phyloP scores from a whole-genome alignment of 2,888 invertebrate genomes.

The Drosophila mercatorum region DNA sequence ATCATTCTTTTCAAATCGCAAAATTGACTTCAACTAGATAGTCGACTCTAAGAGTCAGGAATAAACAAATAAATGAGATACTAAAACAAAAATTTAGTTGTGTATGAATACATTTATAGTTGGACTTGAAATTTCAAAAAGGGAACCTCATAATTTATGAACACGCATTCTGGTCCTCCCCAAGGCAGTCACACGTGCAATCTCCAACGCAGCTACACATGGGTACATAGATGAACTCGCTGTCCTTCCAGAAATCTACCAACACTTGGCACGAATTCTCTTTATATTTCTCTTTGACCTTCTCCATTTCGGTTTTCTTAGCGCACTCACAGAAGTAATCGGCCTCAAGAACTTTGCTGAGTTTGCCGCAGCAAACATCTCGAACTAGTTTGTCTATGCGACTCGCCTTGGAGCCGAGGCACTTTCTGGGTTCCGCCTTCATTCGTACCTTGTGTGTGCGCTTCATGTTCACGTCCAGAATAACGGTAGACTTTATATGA shows the following conservation, averaged over 20 bases:
- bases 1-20: too few species aligned
- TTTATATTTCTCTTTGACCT: conserved; percentile 16
- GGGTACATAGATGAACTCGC: conserved; percentile 63
- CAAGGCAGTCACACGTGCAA: conserved; percentile 39
- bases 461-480: conserved; percentile 52
- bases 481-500: conserved; percentile 29
- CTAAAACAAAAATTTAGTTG: too few species aligned
- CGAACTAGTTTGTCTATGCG: conserved; percentile 34
- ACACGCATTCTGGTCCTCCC: background rate
- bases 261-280: conserved; percentile 31
- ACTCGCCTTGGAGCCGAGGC: background rate
- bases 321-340: conserved; percentile 44
- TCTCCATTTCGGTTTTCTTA: conserved; percentile 10
- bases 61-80: too few species aligned
- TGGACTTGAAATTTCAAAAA: background rate
- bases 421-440: conserved; percentile 36
- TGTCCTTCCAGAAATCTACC: conserved; percentile 62
- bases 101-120: background rate
- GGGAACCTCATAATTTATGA: background rate
- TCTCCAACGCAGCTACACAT: conserved; percentile 10
- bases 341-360: conserved; percentile 23
- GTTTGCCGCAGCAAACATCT: conserved; percentile 39
- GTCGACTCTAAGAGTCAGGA: too few species aligned
- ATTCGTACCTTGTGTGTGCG: conserved; percentile 39
- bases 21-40: too few species aligned